Conservation (phyloP, 2,113 vertebrate species). For the Pseudorectes ferrugineus region DNA sequence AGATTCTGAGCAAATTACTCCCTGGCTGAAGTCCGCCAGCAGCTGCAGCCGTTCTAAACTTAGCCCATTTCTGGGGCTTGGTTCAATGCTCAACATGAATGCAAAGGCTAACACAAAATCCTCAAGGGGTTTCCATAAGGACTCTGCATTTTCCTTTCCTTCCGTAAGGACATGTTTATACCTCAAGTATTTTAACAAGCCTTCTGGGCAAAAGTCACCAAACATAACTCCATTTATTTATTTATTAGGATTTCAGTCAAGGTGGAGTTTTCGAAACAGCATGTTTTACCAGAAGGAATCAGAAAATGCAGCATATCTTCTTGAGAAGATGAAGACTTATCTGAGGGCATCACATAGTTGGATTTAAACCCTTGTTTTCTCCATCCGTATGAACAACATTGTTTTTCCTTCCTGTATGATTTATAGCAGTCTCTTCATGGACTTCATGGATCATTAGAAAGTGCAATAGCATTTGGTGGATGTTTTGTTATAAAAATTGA, state of each 20-base stretch:
- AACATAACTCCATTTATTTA: background rate
- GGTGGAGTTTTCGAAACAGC: background rate
- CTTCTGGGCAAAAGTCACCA: background rate
- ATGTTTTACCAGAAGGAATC: background rate
- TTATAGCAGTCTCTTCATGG: background rate
- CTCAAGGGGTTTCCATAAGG: background rate
- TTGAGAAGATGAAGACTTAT: background rate
- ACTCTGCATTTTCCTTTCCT: background rate
- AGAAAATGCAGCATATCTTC: background rate
- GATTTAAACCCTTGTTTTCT: background rate
- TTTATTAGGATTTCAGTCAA: background rate
- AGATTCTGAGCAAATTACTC: background rate
- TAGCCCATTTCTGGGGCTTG: background rate
- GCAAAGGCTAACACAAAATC: background rate
- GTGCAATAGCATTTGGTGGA: background rate
- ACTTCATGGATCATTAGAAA: constrained; percentile 35
- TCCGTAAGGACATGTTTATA: background rate
- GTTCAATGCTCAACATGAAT: background rate
- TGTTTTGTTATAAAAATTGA: background rate
- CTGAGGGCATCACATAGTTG: background rate
- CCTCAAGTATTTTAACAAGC: background rate
- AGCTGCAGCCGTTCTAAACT: background rate
- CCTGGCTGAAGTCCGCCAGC: background rate
- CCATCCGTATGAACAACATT: background rate
- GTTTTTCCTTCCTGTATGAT: background rate